Evolutionary conservation across 2,888 invertebrate genomes (phyloP), one percentile per base, ranked within the genome.

Genomic region (Noctua comes): DNA sequence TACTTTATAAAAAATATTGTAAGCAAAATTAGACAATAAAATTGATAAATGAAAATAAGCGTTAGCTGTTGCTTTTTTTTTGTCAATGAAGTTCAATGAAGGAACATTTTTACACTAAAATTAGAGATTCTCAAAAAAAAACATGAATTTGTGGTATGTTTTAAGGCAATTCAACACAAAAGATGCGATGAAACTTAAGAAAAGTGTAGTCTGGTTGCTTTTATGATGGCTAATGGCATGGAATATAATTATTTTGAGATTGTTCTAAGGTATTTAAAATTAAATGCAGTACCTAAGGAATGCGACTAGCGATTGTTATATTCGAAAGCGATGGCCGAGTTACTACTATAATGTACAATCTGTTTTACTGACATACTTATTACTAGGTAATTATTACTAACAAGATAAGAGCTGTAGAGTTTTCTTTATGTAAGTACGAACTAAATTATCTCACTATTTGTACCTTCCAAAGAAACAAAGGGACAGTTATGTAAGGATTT

Each of bases 341-440:
- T 71, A 31, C n/a, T 74, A 73, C 48, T 82, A 43, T 65, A 68
- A 74, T 73, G 79, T 57, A 84, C 68, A 79, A 82, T 79, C 84
- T 84, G 73, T 79, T 65, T 85, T 69, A 81, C 83, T 83, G 82
- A 83, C 85, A 80, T 16, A 80, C 71, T 76, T 81, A 85, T 69
- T 75, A 68, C 68, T 81, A 71, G 48, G 74, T 85, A 85, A 85
- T 85, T 83, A 68, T 80, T 71, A 68, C 57, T 24, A 68, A 72
- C 70, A 72, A 73, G 86, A 77, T 82, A 85, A 76, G 59, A 78
- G n/a, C 57, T 27, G 31, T 62, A n/a, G 18, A 66, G 70, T 84
- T 70, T 82, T 72, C 71, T 80, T 79, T 70, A 66, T 43, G 65
- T 43, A 43, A 43, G 43, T 79, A 46, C 36, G 2, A 70, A 65